Evolutionary conservation across 1,140 invertebrate genomes (phyloP), one percentile per base, ranked within the genome.

Genomic region (Eumaeus atala): DNA sequence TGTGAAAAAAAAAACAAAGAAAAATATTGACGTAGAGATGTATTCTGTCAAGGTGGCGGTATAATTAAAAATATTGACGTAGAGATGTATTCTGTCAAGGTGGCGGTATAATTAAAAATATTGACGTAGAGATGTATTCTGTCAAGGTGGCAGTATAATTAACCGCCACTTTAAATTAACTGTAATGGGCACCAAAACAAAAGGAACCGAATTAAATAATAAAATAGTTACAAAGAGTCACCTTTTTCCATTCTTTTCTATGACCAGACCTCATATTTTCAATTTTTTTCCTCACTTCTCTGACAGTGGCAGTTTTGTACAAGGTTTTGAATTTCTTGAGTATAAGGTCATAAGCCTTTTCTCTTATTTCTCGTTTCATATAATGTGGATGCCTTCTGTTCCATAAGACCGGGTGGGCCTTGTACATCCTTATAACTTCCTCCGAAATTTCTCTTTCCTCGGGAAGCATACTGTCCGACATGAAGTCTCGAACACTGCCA

Each of bases 341-440:
- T n/a, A 64, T 35, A 38, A 59, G 36, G 53, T 54, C 48, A n/a
- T 51, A 54, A 4, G 38, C 61, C 5, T 37, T 16, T 1, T 47
- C 18, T 54, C 55, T 52, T 10, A n/a, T 11, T 7, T 16, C 7
- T 37, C 48, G 38, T 33, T 55, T 55, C 16, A 28, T 54, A 54
- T 63, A 63, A 16, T 59, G 42, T 10, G 14, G 10, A 28, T 59
- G 28, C 1, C 34, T 50, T 16, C 48, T 59, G 12, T 60, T 48
- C 64, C 61, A 64, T 3, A 61, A 47, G 48, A 34, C 59, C 2
- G 61, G 61, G 36, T 58, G 53, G 21, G 57, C 50, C 51, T 57
- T 59, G 10, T 67, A 67, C 44, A 51, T 40, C 36, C 51, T 55
- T 55, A 67, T 48, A 0, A 67, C 12, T 14, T 61, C 44, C 35